Base-by-base conservation (phyloP, 1,140 invertebrate genomes). In the Sinonovacula constricta region DNA sequence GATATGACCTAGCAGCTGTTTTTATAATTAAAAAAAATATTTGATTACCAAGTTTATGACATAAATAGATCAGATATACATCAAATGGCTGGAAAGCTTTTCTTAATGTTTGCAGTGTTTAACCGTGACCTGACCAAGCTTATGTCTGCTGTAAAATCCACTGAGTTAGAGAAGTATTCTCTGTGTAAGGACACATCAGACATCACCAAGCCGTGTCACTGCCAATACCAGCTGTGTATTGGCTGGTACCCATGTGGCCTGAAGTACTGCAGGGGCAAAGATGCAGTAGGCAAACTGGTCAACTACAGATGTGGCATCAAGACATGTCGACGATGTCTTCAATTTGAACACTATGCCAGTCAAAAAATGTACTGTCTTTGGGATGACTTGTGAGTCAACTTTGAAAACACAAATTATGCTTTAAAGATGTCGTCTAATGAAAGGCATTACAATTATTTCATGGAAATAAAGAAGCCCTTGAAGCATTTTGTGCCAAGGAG, bases 261-360 rank as follows among this genome's bases (percentile, higher is more conserved):
- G 3, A 98, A 98, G 90, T 98, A 97, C 91, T 98, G 97, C 90
- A 96, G 96, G 86, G 95, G 95, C 15, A 93, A 93, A 83, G 92
- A 93, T 74, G 88, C 92, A 80, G 69, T 92, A 91, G 90, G 93
- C 83, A 94, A 94, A 86, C 86, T 90, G n/a, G 93, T 94, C 69
- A 92, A 90, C 53, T 97, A 97, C 91, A 93, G 97, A 18, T 99
- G 97, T 91, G 97, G 97, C 65, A 99, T 99, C 87, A 97, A 97
- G 91, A 98, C 97, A 4, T 99, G 97, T 90, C 94, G 94, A 86
- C 95, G 96, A 89, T 97, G 96, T 91, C 94, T 95, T 87, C 94
- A 95, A 81, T 98, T 97, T 91, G 93, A 94, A 67, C 97, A 96
- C 91, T 95, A 94, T 88, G 95, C 96, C 54, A 92, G 93, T 69